A percentile compares a stretch with the other conserved stretches of the same genome.
These are phyloP conservation scores for Megaleporinus macrocephalus DNA, from an alignment of 2,113 vertebrate genomes.

Conservation along the genomic window DNA sequence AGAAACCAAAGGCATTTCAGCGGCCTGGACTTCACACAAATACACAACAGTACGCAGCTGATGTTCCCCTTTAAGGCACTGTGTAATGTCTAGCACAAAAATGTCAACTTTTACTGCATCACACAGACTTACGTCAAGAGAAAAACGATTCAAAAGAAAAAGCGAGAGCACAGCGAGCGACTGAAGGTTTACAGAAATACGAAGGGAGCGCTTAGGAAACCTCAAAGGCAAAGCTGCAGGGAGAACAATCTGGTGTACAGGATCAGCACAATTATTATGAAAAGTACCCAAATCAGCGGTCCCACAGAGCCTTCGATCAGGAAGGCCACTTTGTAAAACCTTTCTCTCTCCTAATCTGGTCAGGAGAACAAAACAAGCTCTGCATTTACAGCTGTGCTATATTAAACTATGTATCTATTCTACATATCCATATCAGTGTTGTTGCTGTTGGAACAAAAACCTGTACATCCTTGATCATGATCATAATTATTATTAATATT, in stretches of 20 bases:
- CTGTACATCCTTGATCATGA: no score
- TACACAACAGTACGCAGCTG: conserved; percentile 5
- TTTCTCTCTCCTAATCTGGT: not conserved
- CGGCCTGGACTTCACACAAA: conserved; percentile 34
- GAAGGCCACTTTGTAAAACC: not conserved
- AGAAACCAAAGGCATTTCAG: conserved; percentile 38
- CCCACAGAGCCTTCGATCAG: not conserved
- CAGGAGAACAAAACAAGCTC: not conserved
- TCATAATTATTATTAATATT: no score
- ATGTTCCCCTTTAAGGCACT: conserved; percentile 21
- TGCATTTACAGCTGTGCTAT: not conserved
- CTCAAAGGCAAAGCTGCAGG: not conserved
- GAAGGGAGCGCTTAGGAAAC: not conserved
- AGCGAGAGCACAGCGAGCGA: not conserved
- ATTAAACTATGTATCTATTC: not conserved
- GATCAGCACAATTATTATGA: not conserved
- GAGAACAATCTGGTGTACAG: not conserved
- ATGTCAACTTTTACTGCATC: conserved; percentile 6
- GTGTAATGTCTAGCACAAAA: conserved; percentile 17
- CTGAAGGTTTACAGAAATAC: not conserved
- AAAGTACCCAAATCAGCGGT: conserved; percentile 2
- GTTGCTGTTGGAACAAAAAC: no score
- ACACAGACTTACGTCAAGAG: not conserved
- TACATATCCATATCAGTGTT: not conserved
- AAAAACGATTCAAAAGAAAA: not conserved